Evolutionary conservation across 2,797 vertebrate genomes (phyloP).

Genomic region (Merluccius polli): DNA sequence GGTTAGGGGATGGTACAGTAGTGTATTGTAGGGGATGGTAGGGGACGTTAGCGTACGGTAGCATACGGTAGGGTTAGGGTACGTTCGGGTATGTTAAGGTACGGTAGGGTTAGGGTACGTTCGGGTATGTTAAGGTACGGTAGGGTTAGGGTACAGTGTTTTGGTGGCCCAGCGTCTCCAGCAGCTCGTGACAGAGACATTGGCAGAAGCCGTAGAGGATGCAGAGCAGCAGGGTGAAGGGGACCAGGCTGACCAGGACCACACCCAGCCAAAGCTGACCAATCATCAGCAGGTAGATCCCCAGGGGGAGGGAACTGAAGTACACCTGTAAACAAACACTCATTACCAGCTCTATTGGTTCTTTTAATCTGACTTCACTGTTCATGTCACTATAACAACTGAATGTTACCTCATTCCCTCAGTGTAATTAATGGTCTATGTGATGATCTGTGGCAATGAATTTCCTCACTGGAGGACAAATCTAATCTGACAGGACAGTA

Average conservation of each 20-base stretch:
- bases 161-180: conserved; percentile 49
- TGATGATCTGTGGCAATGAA: no score
- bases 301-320: conserved; percentile 87
- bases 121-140: no score
- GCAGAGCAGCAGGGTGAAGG: conserved; percentile 83
- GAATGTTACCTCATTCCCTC: no score
- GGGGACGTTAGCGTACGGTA: background rate
- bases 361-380: background rate
- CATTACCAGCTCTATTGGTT: background rate
- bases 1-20: no score
- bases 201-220: conserved; percentile 84
- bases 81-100: background rate
- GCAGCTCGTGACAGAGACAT: conserved; percentile 81
- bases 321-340: conserved; percentile 61
- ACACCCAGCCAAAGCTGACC: conserved; percentile 81
- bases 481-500: no score
- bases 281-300: conserved; percentile 88
- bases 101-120: background rate
- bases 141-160: background rate
- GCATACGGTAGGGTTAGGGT: background rate
- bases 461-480: no score
- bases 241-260: conserved; percentile 82
- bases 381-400: background rate
- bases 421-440: no score
- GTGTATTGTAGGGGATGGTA: no score